Percentiles rank a stretch among this genome's conserved stretches.
These are phyloP conservation scores for Dusona sp. DNA, from an alignment of 2,888 invertebrate genomes.

Conservation along the genomic window DNA sequence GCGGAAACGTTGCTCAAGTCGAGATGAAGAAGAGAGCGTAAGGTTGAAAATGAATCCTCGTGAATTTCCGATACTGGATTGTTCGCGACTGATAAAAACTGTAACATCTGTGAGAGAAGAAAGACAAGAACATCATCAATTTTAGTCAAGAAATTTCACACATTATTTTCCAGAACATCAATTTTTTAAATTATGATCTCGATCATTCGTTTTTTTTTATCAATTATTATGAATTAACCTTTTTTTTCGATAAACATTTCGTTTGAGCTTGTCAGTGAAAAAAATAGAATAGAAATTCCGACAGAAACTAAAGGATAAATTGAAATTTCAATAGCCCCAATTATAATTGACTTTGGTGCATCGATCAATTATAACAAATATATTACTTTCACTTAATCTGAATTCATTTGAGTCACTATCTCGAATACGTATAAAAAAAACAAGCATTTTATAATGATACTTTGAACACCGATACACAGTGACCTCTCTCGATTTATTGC, in stretches of 20 bases:
- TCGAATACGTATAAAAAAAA: neutral
- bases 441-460: constrained; percentile 28
- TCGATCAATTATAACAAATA: neutral
- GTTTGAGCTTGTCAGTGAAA: neutral
- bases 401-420: constrained; percentile 39
- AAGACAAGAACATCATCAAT: neutral
- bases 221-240: neutral
- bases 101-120: constrained; percentile 75
- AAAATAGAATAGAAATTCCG: neutral
- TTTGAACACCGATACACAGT: constrained; percentile 49
- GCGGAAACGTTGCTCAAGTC: constrained; percentile 79
- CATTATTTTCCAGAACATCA: neutral
- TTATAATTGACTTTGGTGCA: neutral
- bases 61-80: constrained; percentile 82
- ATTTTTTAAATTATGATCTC: neutral
- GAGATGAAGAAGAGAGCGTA: constrained; percentile 76
- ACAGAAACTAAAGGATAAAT: neutral
- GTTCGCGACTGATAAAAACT: constrained; percentile 79
- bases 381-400: constrained; percentile 3
- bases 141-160: neutral
- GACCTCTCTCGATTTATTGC: constrained; percentile 41
- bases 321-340: neutral
- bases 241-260: neutral
- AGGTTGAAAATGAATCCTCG: constrained; percentile 78
- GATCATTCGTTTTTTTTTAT: neutral